Evolutionary conservation across 1,140 invertebrate genomes (phyloP).

Genomic region (Pollicipes pollicipes): DNA sequence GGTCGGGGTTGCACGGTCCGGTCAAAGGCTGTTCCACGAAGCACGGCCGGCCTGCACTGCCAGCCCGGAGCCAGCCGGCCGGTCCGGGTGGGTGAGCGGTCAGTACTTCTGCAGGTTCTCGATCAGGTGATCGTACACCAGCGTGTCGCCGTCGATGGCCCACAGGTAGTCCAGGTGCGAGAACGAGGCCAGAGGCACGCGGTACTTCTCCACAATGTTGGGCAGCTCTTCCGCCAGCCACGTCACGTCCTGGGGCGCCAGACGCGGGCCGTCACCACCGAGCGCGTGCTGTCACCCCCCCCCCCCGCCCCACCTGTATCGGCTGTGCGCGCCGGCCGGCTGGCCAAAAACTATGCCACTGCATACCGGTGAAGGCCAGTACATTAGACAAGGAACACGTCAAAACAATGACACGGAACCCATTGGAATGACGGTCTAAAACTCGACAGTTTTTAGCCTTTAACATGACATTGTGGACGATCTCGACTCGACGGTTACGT

Average conservation of each 20-base stretch:
- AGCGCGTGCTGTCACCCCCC: background rate
- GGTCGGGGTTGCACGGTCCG: too few species aligned
- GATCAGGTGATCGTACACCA: slow-evolving; percentile 21
- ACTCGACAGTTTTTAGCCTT: too few species aligned
- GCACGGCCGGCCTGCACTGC: too few species aligned
- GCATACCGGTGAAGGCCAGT: background rate
- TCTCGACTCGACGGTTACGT: too few species aligned
- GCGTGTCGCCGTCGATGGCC: slow-evolving; percentile 25
- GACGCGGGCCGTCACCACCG: background rate
- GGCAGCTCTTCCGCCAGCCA: slow-evolving; percentile 16
- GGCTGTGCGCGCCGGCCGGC: background rate
- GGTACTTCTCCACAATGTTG: slow-evolving; percentile 13
- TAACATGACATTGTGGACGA: too few species aligned
- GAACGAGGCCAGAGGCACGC: slow-evolving; percentile 20
- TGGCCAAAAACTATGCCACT: background rate
- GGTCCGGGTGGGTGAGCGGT: too few species aligned
- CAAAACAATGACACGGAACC: background rate
- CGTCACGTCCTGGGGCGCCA: slow-evolving; percentile 19
- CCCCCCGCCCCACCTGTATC: too few species aligned
- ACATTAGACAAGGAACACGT: background rate
- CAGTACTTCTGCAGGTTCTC: slow-evolving; percentile 16
- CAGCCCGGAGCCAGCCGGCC: too few species aligned
- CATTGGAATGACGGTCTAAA: too few species aligned
- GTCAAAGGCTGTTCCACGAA: too few species aligned
- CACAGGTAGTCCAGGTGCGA: slow-evolving; percentile 27